Evolutionary conservation across 2,113 vertebrate genomes (phyloP).

Genomic region (Vulpes vulpes): DNA sequence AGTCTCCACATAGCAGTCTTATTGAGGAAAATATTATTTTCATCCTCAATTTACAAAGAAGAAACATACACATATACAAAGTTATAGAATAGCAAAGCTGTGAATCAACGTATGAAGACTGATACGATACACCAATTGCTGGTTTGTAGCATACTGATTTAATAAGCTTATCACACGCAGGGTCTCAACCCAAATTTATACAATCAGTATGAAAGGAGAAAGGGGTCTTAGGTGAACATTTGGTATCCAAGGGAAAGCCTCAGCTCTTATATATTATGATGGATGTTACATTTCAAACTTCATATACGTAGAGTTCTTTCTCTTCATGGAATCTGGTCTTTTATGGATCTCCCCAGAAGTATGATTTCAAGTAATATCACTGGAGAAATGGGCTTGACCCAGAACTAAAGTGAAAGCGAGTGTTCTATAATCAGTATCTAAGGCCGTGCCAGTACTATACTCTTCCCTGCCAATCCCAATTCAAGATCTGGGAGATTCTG

Average conservation of each 20-base stretch:
- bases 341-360: neutral
- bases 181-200: neutral
- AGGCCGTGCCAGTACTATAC: neutral
- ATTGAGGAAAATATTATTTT: neutral
- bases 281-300: neutral
- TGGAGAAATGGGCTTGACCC: neutral
- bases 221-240: neutral
- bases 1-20: neutral
- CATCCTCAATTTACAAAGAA: neutral
- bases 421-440: neutral
- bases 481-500: neutral
- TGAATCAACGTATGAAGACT: neutral
- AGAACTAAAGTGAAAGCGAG: neutral
- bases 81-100: neutral
- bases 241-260: neutral
- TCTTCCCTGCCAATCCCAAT: neutral
- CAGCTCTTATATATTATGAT: neutral
- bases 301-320: neutral
- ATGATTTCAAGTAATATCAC: neutral
- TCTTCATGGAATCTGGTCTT: neutral
- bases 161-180: neutral
- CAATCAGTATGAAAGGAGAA: neutral
- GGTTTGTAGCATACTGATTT: neutral
- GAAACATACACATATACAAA: neutral
- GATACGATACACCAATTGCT: neutral